These are phyloP conservation scores for Caradrina kadenii DNA, from an alignment of 2,888 invertebrate genomes.

Conservation along the genomic window DNA sequence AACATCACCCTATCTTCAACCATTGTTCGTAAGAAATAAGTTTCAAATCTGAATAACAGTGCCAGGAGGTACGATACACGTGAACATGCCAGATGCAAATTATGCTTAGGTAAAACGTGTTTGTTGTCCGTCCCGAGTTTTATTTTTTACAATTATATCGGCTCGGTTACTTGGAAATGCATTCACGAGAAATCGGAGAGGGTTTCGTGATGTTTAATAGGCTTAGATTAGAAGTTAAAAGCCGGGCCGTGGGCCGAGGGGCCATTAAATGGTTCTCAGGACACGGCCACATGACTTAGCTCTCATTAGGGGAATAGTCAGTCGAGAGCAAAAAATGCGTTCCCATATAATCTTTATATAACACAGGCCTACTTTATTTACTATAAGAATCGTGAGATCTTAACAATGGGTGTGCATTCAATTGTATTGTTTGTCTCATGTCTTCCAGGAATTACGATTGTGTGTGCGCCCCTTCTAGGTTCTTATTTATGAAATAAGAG, in stretches of 20 bases:
- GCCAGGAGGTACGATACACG: slow-evolving; percentile 45
- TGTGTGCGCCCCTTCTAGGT: slow-evolving; percentile 12
- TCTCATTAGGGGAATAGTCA: slow-evolving; percentile 74
- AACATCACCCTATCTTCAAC: slow-evolving; percentile 45
- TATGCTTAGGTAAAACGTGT: slow-evolving; percentile 90
- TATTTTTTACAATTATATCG: slow-evolving; percentile 90
- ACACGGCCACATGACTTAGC: slow-evolving; percentile 73
- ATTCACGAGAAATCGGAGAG: slow-evolving; percentile 87
- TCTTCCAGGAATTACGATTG: slow-evolving; percentile 20
- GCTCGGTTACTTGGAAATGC: slow-evolving; percentile 89
- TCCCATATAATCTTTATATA: slow-evolving; percentile 54
- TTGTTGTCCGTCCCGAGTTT: slow-evolving; percentile 87
- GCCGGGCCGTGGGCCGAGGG: slow-evolving; percentile 78
- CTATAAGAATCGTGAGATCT: slow-evolving; percentile 36
- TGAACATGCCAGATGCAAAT: slow-evolving; percentile 82
- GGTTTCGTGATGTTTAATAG: slow-evolving; percentile 88
- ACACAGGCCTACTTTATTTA: slow-evolving; percentile 42
- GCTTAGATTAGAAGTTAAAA: slow-evolving; percentile 90
- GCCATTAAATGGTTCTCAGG: slow-evolving; percentile 84
- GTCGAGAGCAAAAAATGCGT: slow-evolving; percentile 61
- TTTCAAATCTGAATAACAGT: slow-evolving; percentile 31
- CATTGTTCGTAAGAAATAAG: slow-evolving; percentile 40
- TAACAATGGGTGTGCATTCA: slow-evolving; percentile 21
- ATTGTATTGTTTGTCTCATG: slow-evolving; percentile 9
- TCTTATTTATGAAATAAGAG: slow-evolving; percentile 28